Conservation (phyloP, 1,140 invertebrate genomes). For the Geopemphigus sp. region DNA sequence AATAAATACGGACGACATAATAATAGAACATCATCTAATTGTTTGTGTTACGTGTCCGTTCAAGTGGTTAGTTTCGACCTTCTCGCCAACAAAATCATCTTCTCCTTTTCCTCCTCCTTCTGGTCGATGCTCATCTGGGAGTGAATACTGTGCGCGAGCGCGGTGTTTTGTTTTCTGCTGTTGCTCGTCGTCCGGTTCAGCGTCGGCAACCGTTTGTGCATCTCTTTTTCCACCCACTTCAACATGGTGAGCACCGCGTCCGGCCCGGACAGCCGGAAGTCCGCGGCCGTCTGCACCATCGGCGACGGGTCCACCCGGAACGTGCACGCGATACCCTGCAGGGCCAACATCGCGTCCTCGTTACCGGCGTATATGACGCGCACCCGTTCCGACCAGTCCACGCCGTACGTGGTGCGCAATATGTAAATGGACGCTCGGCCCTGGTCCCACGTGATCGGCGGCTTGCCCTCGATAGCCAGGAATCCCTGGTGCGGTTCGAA, state of each 20-base stretch:
- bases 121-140: conserved; percentile 55
- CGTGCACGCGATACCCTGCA: conserved; percentile 86
- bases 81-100: conserved; percentile 46
- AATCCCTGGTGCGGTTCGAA: conserved; percentile 76
- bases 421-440: conserved; percentile 87
- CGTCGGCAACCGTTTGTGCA: conserved; percentile 71
- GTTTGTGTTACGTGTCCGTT: background rate
- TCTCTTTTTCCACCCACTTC: conserved; percentile 82
- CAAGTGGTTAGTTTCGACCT: conserved; percentile 44
- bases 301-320: conserved; percentile 82
- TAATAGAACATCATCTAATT: no score
- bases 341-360: conserved; percentile 84
- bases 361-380: conserved; percentile 88
- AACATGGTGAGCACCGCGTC: conserved; percentile 85
- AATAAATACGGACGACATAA: no score
- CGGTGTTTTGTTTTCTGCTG: conserved; percentile 41
- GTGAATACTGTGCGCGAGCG: conserved; percentile 51
- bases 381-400: conserved; percentile 88
- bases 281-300: conserved; percentile 80
- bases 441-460: conserved; percentile 88
- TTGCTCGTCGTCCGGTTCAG: conserved; percentile 45
- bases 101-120: conserved; percentile 51
- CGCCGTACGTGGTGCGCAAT: conserved; percentile 79
- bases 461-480: conserved; percentile 84
- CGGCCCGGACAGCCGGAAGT: conserved; percentile 78